Base-by-base conservation (phyloP, 2,888 invertebrate genomes). In the Eubasilissa splendida region DNA sequence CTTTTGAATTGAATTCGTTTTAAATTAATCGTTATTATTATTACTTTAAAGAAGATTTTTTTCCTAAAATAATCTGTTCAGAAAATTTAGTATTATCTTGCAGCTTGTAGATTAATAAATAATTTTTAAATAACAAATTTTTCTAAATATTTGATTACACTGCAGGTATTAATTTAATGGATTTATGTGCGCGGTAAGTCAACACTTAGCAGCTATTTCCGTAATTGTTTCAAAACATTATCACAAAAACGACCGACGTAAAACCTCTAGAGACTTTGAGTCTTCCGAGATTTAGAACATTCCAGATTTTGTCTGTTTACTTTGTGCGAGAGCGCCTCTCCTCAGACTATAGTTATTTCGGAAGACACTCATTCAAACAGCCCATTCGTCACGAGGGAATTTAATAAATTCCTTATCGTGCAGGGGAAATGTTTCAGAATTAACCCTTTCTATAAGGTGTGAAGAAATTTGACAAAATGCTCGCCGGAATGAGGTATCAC, bases 261-360 rank as follows among this genome's bases (percentile, higher is more conserved):
- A 68, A 68, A 68, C 68, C 68, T 68, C 68, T 42, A 14, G 68
- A 68, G 68, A 68, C 68, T 68, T 42, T 14, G 52, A 68, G 68
- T 52, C 52, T 68, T 68, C 50, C n/a, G 68, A 68, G 68, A 68
- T 50, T 68, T 68, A 52, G 68, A 68, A 68, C 68, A 68, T 68
- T 68, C 68, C 68, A n/a, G 14, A 52, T 68, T 68, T 50, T 50
- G 68, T 68, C 50, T 68, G 68, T 68, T 68, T 68, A 68, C 68
- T 68, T 68, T 68, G 52, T 68, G 50, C 10, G 50, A 50, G 10
- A 68, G 66, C 50, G 66, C n/a, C 68, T 31, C 66, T 42, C 10
- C n/a, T 68, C 68, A 50, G 14, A 33, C 42, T 50, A n/a, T 42
- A 52, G 68, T n/a, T 50, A 68, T 68, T 68, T 68, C 50, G 68